A percentile compares a stretch with the other conserved stretches of the same genome.
Conservation (phyloP, 2,113 vertebrate species). For the Ciconia maguari region DNA sequence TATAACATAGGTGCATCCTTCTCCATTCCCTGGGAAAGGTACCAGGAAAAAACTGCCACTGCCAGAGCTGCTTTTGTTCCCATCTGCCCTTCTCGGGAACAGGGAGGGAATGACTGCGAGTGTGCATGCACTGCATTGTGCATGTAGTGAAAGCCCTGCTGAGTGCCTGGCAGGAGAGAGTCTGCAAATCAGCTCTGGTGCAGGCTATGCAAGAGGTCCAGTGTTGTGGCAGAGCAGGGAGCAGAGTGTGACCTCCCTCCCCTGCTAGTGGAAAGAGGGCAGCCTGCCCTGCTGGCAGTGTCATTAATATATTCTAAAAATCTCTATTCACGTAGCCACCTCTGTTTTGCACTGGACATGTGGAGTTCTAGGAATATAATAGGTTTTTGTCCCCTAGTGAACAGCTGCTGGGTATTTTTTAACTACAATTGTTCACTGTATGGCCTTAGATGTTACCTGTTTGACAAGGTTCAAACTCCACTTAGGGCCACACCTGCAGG, state of each 20-base stretch:
- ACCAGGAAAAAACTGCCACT: background rate
- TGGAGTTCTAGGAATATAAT: background rate
- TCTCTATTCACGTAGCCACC: rapidly evolving
- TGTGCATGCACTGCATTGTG: rapidly evolving
- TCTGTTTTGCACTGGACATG: background rate
- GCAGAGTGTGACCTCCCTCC: background rate
- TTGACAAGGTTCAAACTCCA: background rate
- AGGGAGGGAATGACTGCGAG: background rate
- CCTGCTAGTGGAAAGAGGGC: background rate
- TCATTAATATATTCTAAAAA: background rate
- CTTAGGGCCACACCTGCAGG: background rate
- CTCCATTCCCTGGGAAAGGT: background rate
- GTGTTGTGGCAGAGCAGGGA: background rate
- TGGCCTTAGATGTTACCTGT: background rate
- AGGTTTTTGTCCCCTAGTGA: background rate
- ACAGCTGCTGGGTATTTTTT: background rate
- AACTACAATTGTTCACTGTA: rapidly evolving
- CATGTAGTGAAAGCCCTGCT: rapidly evolving
- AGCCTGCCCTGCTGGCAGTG: background rate
- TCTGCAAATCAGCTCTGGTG: background rate
- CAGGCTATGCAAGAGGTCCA: background rate
- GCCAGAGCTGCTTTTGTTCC: background rate
- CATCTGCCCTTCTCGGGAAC: background rate
- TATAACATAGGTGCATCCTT: background rate
- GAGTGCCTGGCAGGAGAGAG: background rate